Conservation (phyloP, 2,888 invertebrate species). For the Hirtodrosophila alboralis region DNA sequence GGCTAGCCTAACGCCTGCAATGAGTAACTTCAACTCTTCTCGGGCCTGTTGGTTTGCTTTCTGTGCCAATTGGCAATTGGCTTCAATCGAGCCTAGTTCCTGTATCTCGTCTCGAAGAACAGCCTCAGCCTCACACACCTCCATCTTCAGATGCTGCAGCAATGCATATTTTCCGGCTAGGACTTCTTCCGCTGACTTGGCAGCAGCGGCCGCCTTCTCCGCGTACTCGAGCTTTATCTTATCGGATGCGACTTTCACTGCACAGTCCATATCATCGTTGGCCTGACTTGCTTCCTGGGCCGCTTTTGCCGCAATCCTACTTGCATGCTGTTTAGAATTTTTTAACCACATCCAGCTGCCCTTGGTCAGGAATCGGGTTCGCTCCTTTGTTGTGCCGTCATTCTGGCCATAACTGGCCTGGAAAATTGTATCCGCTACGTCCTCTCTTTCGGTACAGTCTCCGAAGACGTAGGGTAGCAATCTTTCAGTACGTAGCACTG, state of each 20-base stretch:
- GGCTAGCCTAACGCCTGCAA: conserved; percentile 84
- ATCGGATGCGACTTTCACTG: conserved; percentile 89
- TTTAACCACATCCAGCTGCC: too few relatives aligned
- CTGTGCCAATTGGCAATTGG: conserved; percentile 86
- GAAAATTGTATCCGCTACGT: neutral
- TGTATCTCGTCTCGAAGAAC: conserved; percentile 87
- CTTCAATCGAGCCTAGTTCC: conserved; percentile 86
- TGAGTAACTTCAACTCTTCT: conserved; percentile 85
- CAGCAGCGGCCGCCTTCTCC: conserved; percentile 88
- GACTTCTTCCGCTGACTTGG: conserved; percentile 89
- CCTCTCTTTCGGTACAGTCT: too few relatives aligned
- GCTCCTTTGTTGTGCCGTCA: neutral
- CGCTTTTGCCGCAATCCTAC: conserved; percentile 88
- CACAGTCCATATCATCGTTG: conserved; percentile 85
- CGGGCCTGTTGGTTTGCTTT: conserved; percentile 87
- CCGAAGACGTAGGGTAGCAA: too few relatives aligned
- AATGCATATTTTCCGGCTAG: conserved; percentile 88
- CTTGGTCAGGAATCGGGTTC: neutral
- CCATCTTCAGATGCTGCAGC: conserved; percentile 88
- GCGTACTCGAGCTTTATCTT: conserved; percentile 89
- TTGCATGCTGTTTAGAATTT: too few relatives aligned
- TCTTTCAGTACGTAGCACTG: too few relatives aligned
- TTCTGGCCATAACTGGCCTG: neutral
- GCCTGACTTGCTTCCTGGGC: conserved; percentile 86
- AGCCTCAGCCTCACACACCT: conserved; percentile 87